phyloP scores from a whole-genome alignment of 2,888 invertebrate species.

The Phengaris arion region DNA sequence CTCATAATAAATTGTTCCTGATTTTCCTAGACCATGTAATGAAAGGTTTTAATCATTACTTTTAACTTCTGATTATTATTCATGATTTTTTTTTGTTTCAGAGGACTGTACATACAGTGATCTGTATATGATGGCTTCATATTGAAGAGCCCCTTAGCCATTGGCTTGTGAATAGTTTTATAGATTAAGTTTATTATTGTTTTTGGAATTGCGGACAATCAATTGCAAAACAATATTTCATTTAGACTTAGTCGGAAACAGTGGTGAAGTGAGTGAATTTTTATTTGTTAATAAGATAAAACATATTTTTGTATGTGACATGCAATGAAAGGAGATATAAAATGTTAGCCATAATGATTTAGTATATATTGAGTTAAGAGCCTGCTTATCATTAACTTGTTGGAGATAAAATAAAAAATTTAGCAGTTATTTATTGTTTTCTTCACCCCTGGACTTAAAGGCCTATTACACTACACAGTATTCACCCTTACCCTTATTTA shows the following conservation, averaged over 20 bases:
- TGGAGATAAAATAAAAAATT: conserved; percentile 73
- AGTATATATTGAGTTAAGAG: conserved; percentile 69
- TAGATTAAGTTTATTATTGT: conserved; percentile 53
- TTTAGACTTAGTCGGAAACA: conserved; percentile 60
- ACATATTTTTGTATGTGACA: conserved; percentile 75
- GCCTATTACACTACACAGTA: too few species aligned
- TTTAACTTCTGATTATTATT: too few species aligned
- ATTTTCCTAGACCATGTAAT: too few species aligned
- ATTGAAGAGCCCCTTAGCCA: conserved; percentile 56
- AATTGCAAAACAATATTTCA: conserved; percentile 54
- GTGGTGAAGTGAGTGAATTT: conserved; percentile 70
- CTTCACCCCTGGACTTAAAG: neutral
- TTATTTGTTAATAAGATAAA: conserved; percentile 67
- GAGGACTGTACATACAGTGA: conserved; percentile 57
- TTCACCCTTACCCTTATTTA: too few species aligned
- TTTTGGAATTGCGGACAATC: conserved; percentile 58
- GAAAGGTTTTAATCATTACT: too few species aligned
- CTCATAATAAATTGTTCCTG: too few species aligned
- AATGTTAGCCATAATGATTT: conserved; percentile 68
- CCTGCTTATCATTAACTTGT: conserved; percentile 74
- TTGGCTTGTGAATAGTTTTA: conserved; percentile 68
- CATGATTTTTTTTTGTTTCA: conserved; percentile 51
- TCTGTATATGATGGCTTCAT: conserved; percentile 64
- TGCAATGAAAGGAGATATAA: conserved; percentile 59
- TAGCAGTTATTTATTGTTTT: conserved; percentile 45